Percentiles rank a stretch among this genome's conserved stretches.
Conservation (phyloP, 1,140 invertebrate genomes). For the Heliconius nattereri region DNA sequence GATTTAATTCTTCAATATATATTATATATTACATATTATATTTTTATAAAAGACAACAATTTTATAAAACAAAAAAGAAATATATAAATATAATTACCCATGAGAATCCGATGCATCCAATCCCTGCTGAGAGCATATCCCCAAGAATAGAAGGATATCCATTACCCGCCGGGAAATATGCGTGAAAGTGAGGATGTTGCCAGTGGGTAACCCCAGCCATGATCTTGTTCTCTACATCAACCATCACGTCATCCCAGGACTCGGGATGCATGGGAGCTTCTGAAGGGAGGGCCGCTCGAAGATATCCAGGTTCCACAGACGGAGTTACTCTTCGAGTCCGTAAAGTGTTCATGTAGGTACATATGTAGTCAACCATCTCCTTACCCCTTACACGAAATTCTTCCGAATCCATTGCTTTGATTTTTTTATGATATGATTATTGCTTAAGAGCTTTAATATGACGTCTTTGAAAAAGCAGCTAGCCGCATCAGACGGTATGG, state of each 20-base stretch:
- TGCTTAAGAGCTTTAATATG: constrained; percentile 21
- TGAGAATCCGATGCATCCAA: constrained; percentile 99
- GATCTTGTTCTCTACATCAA: constrained; percentile 96
- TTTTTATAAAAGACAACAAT: neutral
- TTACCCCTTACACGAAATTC: constrained; percentile 95
- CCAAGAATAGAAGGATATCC: constrained; percentile 98
- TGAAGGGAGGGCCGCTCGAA: constrained; percentile 90
- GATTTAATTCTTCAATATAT: no score
- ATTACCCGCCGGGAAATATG: constrained; percentile 99
- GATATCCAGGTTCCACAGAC: constrained; percentile 95
- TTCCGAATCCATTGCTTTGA: constrained; percentile 88
- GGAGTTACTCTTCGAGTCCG: constrained; percentile 92
- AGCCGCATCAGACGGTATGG: constrained; percentile 18
- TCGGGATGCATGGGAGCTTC: constrained; percentile 94
- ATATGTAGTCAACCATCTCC: constrained; percentile 99
- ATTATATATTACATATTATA: no score
- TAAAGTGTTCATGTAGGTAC: constrained; percentile 95
- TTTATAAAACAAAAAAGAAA: neutral
- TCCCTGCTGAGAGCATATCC: constrained; percentile 97
- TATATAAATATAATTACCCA: constrained; percentile 87
- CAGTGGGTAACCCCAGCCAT: constrained; percentile 99
- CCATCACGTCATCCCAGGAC: constrained; percentile 95
- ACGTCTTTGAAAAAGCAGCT: neutral
- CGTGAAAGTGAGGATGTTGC: constrained; percentile 99
- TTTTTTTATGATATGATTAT: constrained; percentile 28